Base-by-base conservation (phyloP, 2,113 vertebrate species). In the Lasiurus cinereus region DNA sequence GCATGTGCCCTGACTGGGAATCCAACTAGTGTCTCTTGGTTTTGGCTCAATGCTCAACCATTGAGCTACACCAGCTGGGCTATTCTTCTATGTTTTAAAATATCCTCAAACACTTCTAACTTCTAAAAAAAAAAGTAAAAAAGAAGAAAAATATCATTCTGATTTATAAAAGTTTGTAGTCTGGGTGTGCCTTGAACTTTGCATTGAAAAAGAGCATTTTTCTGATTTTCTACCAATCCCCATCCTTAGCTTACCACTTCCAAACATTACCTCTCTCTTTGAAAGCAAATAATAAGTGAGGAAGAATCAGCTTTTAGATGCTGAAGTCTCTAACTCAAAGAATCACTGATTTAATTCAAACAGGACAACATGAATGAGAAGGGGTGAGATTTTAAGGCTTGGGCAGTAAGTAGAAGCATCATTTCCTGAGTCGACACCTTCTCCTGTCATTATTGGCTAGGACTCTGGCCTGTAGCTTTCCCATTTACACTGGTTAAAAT, bases 151-250 rank as follows among this genome's bases (percentile, higher is more conserved):
- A 56, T 46, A 5, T 13, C 31, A 15, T 31, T 88, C 16, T 76
- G 73, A 66, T 62, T 77, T 64, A 59, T 27, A 92, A 87, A 10
- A 24, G 77, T 72, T 95, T 93, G 5, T 83, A 80, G 22, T 64
- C 50, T 88, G 46, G 14, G 78, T 29, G 29, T 86, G 54, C 72
- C 64, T 67, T 95, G 74, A 95, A 70, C 62, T 92, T 69, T 91
- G 43, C 27, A 16, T 86, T 83, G 84, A 79, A 88, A 87, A 91
- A 85, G 46, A 93, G n/a, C 14, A 8, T n/a, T 76, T 90, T 74
- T 43, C 83, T 66, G 29, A 90, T 73, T 93, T 93, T 52, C 64
- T 46, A 73, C 67, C 56, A 64, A 52, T 73, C 18, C 24, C n/a
- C 22, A 9, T 67, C 29, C 46, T 84, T 73, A 52, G 50, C 46